Percentiles rank a stretch among this genome's conserved stretches.
These are phyloP conservation scores for Promerops cafer DNA, from an alignment of 2,113 vertebrate genomes.

Conservation along the genomic window DNA sequence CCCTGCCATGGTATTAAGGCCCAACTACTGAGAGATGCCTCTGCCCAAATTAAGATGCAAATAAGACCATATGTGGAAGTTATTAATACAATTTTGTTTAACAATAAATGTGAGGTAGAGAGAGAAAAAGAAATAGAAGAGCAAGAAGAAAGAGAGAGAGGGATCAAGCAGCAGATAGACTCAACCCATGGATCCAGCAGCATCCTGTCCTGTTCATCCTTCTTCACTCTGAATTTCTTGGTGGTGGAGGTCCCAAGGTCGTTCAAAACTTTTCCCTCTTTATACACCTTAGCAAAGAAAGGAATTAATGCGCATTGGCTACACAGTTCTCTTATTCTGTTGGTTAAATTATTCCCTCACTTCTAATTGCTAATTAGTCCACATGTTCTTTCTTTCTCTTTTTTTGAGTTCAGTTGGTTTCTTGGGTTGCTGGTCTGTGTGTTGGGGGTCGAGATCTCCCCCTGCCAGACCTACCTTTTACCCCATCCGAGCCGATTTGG, in stretches of 20 bases:
- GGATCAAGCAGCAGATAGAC: not conserved
- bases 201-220: not conserved
- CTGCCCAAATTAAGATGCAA: not conserved
- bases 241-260: fast-evolving
- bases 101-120: not conserved
- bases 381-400: not conserved
- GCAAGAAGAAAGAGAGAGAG: not conserved
- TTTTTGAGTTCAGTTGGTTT: not conserved
- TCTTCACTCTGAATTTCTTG: not conserved
- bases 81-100: not conserved
- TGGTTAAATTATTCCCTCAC: not conserved
- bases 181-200: not conserved
- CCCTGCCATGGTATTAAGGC: not conserved
- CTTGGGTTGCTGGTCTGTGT: not conserved
- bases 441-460: fast-evolving
- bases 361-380: not conserved
- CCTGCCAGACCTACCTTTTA: not conserved
- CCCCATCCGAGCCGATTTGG: not conserved
- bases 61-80: not conserved
- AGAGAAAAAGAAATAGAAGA: not conserved
- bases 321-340: not conserved
- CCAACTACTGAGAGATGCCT: not conserved
- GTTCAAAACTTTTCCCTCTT: not conserved
- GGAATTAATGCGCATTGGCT: not conserved
- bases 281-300: not conserved